Percentiles rank a stretch among this genome's conserved stretches.
Conservation (phyloP, 2,113 vertebrate genomes). For the Ellobius talpinus region DNA sequence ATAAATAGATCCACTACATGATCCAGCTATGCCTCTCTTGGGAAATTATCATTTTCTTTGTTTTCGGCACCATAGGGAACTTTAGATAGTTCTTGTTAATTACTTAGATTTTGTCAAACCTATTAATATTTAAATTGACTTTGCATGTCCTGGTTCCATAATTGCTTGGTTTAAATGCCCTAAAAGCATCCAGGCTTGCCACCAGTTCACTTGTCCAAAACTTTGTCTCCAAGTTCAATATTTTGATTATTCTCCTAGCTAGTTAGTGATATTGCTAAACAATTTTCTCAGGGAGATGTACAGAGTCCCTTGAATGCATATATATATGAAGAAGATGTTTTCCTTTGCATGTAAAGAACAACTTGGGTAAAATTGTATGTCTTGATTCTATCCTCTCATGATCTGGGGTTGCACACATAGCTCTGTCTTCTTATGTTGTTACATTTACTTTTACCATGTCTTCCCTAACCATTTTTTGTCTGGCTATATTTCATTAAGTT, state of each 20-base stretch:
- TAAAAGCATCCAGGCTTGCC: slow-evolving; percentile 20
- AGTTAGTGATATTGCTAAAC: background rate
- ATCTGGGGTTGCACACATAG: background rate
- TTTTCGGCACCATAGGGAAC: slow-evolving; percentile 7
- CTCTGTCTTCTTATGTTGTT: background rate
- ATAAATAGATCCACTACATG: background rate
- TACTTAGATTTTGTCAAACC: slow-evolving; percentile 60
- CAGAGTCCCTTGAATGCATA: background rate
- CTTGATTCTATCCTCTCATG: background rate
- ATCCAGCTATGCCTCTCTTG: background rate
- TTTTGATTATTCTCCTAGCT: slow-evolving; percentile 48
- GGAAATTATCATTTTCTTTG: background rate
- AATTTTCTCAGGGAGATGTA: background rate
- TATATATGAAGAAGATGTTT: background rate
- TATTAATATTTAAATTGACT: slow-evolving; percentile 72
- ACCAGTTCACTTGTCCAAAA: slow-evolving; percentile 24
- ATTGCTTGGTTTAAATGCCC: slow-evolving; percentile 55
- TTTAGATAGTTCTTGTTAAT: slow-evolving; percentile 43
- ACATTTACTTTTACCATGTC: background rate
- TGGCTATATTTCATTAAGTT: background rate
- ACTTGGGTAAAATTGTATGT: background rate
- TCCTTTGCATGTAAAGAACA: background rate
- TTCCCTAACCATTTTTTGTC: background rate
- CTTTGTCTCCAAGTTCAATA: background rate
- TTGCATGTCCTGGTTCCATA: slow-evolving; percentile 26